Percentiles rank a stretch among this genome's conserved stretches.
Evolutionary conservation across 2,888 invertebrate species (phyloP).

Genomic region (Acleris literana): DNA sequence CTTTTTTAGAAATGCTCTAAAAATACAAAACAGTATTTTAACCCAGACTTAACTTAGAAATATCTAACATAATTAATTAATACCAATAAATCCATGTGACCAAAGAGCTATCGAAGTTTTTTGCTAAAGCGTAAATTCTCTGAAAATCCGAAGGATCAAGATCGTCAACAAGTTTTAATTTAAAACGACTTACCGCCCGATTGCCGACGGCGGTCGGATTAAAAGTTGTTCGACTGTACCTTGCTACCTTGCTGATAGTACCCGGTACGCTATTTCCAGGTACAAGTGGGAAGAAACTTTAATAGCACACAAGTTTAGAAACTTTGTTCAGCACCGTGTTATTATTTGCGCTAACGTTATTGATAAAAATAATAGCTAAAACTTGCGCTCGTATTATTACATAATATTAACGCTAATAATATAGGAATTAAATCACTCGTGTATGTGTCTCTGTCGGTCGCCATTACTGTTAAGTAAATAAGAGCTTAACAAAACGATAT

Average conservation of each 20-base stretch:
- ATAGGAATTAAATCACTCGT: no score
- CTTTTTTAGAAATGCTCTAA: no score
- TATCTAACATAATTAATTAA: no score
- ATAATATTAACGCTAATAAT: no score
- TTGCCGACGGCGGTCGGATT: conserved; percentile 64
- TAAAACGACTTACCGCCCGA: conserved; percentile 73
- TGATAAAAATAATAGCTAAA: no score
- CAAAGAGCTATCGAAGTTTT: conserved; percentile 26
- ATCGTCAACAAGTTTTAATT: conserved; percentile 69
- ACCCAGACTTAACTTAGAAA: no score
- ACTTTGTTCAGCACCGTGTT: conserved; percentile 1
- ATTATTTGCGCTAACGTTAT: no score
- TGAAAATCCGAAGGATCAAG: conserved; percentile 57
- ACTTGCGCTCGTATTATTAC: no score
- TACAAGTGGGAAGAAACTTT: conserved; percentile 50
- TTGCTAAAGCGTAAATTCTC: conserved; percentile 49
- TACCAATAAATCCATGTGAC: conserved; percentile 1
- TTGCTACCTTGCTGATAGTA: conserved; percentile 37
- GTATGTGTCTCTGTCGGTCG: no score
- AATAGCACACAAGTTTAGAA: conserved; percentile 44
- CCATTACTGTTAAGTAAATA: no score
- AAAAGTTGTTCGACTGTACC: conserved; percentile 59
- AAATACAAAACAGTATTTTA: no score
- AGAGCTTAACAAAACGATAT: no score
- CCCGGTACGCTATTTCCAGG: conserved; percentile 17